Evolutionary conservation across 2,797 vertebrate genomes (phyloP), one percentile per base, ranked within the genome.

Genomic region (Catamblyrhynchus diadema): DNA sequence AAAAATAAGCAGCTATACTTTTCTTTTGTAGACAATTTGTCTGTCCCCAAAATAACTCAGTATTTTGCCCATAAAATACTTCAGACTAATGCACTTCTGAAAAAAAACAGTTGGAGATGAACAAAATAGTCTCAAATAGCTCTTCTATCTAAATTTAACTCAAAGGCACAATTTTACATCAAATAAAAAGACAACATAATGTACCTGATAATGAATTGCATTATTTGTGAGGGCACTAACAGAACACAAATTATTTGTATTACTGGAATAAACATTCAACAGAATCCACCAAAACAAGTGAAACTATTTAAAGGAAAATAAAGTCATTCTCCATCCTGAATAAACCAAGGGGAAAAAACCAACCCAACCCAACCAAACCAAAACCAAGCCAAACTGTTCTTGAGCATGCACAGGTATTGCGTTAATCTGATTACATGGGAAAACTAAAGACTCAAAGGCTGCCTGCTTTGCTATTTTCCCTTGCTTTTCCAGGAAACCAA

Each of bases 401-500:
- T 67, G 56, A 80, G 64, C 48, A 73, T 0, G 0, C 15, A 28
- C 2, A 61, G 56, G 35, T 56, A 71, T 56, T 50, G 32, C 65
- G 41, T 51, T 72, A 44, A 48, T 79, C 72, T 77, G 79, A 86
- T 75, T 83, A 35, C 35, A 64, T 2, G 5, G 24, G 67, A 50
- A 88, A 86, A 72, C 47, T 61, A 60, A 61, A 86, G 73, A 65
- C 77, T 84, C 28, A 95, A 85, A 95, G 32, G n/a, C 62, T 82
- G 61, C 41, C 37, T 71, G n/a, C 53, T 82, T 44, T 89, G 45
- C 59, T 83, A 13, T 23, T 91, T 96, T 88, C 41, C 33, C 74
- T 88, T 74, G 37, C 61, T 93, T 96, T 94, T 95, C 95, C 82
- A 87, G 78, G 94, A 97, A 97, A 89, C 79, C 80, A 96, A 96